Base-by-base conservation (phyloP, 2,113 vertebrate species). In the Neolamprologus sp. region DNA sequence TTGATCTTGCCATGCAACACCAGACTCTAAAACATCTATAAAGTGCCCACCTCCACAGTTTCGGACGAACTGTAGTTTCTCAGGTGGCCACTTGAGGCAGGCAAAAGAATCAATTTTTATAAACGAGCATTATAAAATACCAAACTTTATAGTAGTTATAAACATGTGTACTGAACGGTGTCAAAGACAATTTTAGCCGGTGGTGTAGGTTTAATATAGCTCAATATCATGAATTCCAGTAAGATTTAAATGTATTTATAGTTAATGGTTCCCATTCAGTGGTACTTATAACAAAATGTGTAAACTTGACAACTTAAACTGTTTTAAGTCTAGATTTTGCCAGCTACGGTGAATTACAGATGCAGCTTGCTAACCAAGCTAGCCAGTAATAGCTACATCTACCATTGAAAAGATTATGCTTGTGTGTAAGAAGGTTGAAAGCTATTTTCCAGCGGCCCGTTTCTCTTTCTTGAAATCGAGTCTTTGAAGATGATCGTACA, bases 61-160 rank as follows among this genome's bases (percentile, higher is more conserved):
- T 65, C 1, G 0, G 17, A 2, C 4, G 0, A 65, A 65, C 30
- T 35, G 60, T 37, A 37, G 30, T 65, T 65, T n/a, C 10, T 71
- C 68, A 11, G 42, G 42, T 28, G 68, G 68, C 0, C 35, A 47
- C 68, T 28, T 75, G 42, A 75, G 42, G 71, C 9, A 11, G 9
- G 42, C 16, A 47, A 11, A 10, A 30, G 9, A 49, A 49, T 28
- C 14, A 11, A 28, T 75, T 26, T 75, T 28, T 28, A 47, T 75
- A 11, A 75, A 47, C 1, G 1, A 0, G 0, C 14, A 19, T 49
- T 9, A 28, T 26, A 28, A 75, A 75, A 28, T 49, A 7, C 9
- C 23, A 28, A 28, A 75, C 40, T 19, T 3, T 45, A 45, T 45
- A 26, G 68, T 23, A 75, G 23, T 75, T 26, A 28, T 17, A 19